Evolutionary conservation across 2,797 vertebrate species (phyloP), one percentile per base, ranked within the genome.

Genomic region (Gouania willdenowi): DNA sequence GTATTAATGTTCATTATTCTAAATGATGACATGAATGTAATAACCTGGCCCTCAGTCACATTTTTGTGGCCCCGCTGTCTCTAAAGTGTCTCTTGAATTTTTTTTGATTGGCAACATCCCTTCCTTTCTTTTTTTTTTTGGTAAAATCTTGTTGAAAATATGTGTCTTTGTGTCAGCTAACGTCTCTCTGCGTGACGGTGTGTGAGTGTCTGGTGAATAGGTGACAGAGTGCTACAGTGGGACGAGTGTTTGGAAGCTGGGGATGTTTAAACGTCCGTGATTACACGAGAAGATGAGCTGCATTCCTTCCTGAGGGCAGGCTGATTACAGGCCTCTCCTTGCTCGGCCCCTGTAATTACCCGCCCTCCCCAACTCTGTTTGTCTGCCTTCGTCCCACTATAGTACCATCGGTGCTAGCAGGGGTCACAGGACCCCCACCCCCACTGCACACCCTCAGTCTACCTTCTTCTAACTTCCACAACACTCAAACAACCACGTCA

Each of bases 211-310:
- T 23, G 13, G 69, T 59, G 47, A 76, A 67, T 66, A 78, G 79
- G 79, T 79, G 70, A n/a, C n/a, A n/a, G n/a, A 74, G 55, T 59
- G 56, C 25, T 78, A 75, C 68, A 82, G 75, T 86, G 71, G 75
- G 79, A 79, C 70, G 75, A 81, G 73, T 85, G 80, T 82, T 83
- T 81, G 70, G 78, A 75, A 83, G 69, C 78, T 41, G 66, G 74
- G 72, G 69, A 77, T 57, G 45, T 85, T 88, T 89, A 88, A 89
- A 89, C 81, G 81, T 79, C 71, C 77, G 79, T 89, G 90, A 91
- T 90, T 91, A 89, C 79, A 86, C 67, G 76, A 89, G 84, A 90
- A 89, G 87, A 90, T 87, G 86, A 88, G 89, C 86, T 87, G 81
- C 88, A 89, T 91, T 90, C 87, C 84, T 89, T 91, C 86, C 87